Conservation (phyloP, 2,113 vertebrate species). For the Meles meles region DNA sequence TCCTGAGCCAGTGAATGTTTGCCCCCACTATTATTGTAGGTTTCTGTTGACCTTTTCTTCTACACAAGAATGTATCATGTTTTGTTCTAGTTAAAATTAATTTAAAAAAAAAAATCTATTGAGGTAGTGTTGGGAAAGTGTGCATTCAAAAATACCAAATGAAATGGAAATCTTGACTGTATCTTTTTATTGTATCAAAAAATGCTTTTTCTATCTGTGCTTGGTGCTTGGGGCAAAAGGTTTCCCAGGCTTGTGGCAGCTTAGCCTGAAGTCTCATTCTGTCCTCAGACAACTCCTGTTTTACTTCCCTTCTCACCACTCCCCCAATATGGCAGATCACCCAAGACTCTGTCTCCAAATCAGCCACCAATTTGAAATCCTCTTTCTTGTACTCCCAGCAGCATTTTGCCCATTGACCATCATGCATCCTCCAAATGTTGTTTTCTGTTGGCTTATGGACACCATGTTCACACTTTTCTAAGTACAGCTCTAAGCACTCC, state of each 20-base stretch:
- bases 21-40: neutral
- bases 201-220: neutral
- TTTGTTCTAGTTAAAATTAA: neutral
- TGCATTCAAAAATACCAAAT: neutral
- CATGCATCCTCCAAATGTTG: neutral
- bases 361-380: neutral
- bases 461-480: neutral
- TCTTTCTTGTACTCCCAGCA: neutral
- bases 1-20: neutral
- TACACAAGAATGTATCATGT: neutral
- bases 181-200: neutral
- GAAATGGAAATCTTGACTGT: neutral
- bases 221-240: neutral
- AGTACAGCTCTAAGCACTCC: neutral
- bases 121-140: neutral
- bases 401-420: neutral
- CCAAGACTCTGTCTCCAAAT: neutral
- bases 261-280: neutral
- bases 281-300: neutral
- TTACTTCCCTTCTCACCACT: neutral
- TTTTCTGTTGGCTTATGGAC: neutral
- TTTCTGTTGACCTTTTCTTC: neutral
- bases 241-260: neutral
- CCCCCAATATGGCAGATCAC: neutral
- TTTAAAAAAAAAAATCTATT: neutral